phyloP scores from a whole-genome alignment of 2,113 vertebrate species.

The Pycnonotus jocosus region DNA sequence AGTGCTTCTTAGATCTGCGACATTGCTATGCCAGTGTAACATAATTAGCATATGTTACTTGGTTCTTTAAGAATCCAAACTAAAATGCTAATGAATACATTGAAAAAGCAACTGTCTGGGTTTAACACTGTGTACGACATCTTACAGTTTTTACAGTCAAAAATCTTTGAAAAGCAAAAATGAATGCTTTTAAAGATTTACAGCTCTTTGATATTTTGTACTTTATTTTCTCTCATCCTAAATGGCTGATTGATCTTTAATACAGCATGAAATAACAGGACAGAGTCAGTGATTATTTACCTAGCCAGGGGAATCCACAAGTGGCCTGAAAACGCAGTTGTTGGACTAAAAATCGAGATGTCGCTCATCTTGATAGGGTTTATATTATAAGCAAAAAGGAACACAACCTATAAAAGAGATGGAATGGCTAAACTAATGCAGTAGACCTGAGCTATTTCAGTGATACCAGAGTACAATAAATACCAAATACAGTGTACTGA shows the following conservation, averaged over 20 bases:
- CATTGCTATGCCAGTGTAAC: neutral
- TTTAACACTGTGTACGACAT: neutral
- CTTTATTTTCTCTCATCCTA: neutral
- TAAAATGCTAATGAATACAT: neutral
- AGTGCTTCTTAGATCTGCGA: neutral
- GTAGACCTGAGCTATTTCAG: neutral
- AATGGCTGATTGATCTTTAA: slow-evolving; percentile 3
- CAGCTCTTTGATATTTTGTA: neutral
- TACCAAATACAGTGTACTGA: neutral
- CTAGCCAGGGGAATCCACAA: slow-evolving; percentile 56
- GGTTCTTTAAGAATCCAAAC: neutral
- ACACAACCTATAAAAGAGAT: slow-evolving; percentile 50
- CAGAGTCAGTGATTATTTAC: slow-evolving; percentile 46
- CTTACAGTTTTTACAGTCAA: neutral
- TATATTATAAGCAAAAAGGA: slow-evolving; percentile 67
- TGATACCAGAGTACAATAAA: neutral
- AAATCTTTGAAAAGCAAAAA: neutral
- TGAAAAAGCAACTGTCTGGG: neutral
- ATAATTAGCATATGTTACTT: neutral
- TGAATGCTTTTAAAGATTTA: neutral
- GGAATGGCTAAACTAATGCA: neutral
- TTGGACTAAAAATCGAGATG: slow-evolving; percentile 12
- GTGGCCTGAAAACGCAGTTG: slow-evolving; percentile 39
- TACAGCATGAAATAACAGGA: slow-evolving; percentile 59
- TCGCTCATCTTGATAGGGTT: slow-evolving; percentile 15